Evolutionary conservation across 2,888 invertebrate species (phyloP).

Genomic region (Epirrita christyi): DNA sequence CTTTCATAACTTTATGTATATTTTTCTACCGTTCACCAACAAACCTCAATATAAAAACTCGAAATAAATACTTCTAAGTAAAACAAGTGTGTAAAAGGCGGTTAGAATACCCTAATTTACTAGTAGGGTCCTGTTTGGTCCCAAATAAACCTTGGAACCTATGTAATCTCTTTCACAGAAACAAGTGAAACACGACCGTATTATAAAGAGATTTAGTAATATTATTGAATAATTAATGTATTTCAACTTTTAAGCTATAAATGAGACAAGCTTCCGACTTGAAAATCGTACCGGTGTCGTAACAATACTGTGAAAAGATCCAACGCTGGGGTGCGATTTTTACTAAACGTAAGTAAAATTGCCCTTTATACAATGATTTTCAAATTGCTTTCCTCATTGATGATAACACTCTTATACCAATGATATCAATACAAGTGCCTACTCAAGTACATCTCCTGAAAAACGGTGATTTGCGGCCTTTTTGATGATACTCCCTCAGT

Average conservation of each 20-base stretch:
- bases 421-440: too few species aligned
- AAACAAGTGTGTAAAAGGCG: constrained; percentile 19
- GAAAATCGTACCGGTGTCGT: neutral
- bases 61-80: constrained; percentile 20
- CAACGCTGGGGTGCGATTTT: too few species aligned
- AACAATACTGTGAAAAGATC: constrained; percentile 7
- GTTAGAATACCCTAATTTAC: constrained; percentile 11
- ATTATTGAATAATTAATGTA: neutral
- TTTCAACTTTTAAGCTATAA: neutral
- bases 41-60: constrained; percentile 12
- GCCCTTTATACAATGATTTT: too few species aligned
- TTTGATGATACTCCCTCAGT: too few species aligned
- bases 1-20: constrained; percentile 16
- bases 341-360: too few species aligned
- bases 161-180: neutral
- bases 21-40: constrained; percentile 19
- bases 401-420: too few species aligned
- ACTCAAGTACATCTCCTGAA: too few species aligned
- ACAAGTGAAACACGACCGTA: neutral
- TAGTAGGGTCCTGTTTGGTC: neutral
- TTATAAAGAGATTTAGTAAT: neutral
- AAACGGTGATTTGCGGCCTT: too few species aligned
- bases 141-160: neutral
- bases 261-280: neutral
- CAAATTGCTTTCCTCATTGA: too few species aligned